phyloP scores from a whole-genome alignment of 2,113 vertebrate genomes.

The Carollia perspicillata region DNA sequence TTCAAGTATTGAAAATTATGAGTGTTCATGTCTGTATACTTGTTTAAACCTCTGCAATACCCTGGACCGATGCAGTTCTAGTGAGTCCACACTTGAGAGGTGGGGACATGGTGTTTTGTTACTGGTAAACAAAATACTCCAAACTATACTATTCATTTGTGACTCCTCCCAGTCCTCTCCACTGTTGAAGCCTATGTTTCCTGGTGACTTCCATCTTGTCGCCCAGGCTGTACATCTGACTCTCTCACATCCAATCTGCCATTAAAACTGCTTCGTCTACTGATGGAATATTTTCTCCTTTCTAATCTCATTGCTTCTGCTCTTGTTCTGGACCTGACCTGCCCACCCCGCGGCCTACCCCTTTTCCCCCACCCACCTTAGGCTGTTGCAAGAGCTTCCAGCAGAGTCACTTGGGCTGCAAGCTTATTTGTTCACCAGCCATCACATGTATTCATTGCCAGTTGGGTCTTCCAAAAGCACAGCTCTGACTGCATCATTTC shows the following conservation, averaged over 20 bases:
- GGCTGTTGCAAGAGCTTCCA: neutral
- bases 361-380: accelerated
- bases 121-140: neutral
- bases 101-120: neutral
- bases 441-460: neutral
- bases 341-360: too few relatives aligned
- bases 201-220: neutral
- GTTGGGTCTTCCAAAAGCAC: neutral
- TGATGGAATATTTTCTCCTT: neutral
- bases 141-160: neutral
- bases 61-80: neutral
- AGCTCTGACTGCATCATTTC: neutral
- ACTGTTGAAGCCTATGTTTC: neutral
- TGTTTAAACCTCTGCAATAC: neutral
- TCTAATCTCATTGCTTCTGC: neutral
- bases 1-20: neutral
- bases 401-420: neutral
- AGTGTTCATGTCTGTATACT: neutral
- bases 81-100: neutral
- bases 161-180: neutral
- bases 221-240: neutral
- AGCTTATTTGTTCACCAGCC: neutral
- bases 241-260: neutral
- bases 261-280: neutral
- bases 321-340: neutral